These are phyloP conservation scores for Ancistrus triradiatus DNA, from an alignment of 2,113 vertebrate genomes.

Conservation along the genomic window DNA sequence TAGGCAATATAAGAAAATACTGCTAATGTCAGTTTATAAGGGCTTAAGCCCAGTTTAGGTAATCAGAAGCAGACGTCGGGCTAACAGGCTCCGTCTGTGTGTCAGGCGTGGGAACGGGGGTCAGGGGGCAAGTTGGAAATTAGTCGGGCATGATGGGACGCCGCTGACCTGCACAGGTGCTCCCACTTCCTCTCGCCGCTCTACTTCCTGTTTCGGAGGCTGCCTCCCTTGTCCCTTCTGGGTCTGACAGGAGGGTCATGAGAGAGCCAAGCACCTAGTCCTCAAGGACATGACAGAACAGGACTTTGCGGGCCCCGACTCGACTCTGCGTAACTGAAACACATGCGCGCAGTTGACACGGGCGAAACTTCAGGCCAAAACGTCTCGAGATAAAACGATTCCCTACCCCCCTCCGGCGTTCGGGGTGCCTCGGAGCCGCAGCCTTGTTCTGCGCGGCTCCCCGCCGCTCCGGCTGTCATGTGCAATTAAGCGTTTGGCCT, in stretches of 20 bases:
- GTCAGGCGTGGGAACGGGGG: conserved; percentile 75
- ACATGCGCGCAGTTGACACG: conserved; percentile 5
- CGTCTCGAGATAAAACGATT: conserved; percentile 18
- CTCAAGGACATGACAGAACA: conserved; percentile 35
- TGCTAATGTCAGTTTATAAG: conserved; percentile 71
- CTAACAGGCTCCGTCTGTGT: conserved; percentile 46
- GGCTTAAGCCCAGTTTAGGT: conserved; percentile 73
- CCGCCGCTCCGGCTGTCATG: conserved; percentile 94
- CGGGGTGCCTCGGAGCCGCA: conserved; percentile 71
- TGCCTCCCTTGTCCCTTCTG: conserved; percentile 15
- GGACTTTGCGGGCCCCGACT: conserved; percentile 26
- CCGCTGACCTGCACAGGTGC: conserved; percentile 85
- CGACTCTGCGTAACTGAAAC: not conserved
- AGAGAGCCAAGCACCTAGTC: conserved; percentile 6
- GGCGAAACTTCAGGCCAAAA: conserved; percentile 20
- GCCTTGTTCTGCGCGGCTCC: conserved; percentile 80
- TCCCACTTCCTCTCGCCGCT: conserved; percentile 64
- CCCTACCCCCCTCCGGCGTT: conserved; percentile 49
- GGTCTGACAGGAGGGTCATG: conserved; percentile 3
- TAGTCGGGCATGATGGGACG: conserved; percentile 82
- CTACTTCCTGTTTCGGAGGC: conserved; percentile 74
- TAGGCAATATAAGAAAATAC: conserved; percentile 79
- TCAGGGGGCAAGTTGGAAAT: conserved; percentile 83
- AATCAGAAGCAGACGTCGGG: conserved; percentile 78
- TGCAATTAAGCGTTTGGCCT: conserved; percentile 99